A percentile compares a stretch with the other conserved stretches of the same genome.
Evolutionary conservation across 2,797 vertebrate species (phyloP).

Genomic region (Lindbergichthys nudifrons): DNA sequence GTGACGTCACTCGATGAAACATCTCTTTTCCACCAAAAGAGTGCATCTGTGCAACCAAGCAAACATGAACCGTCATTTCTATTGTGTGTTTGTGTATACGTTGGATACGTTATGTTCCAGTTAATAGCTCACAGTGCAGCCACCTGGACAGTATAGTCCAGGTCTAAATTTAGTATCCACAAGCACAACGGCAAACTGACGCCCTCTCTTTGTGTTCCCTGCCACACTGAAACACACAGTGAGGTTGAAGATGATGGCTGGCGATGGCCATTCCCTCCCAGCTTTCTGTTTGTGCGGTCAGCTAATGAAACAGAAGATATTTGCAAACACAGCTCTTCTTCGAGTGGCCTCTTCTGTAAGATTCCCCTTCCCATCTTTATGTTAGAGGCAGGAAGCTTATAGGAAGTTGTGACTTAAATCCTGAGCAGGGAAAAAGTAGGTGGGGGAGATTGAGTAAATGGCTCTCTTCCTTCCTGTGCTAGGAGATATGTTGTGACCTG

Average conservation of each 20-base stretch:
- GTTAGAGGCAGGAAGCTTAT: neutral
- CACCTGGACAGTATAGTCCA: slow-evolving; percentile 69
- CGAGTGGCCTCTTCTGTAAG: slow-evolving; percentile 7
- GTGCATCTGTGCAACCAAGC: slow-evolving; percentile 54
- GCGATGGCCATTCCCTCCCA: neutral
- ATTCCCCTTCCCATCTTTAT: neutral
- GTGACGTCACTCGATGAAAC: slow-evolving; percentile 64
- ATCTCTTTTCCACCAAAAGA: slow-evolving; percentile 37
- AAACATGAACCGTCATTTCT: slow-evolving; percentile 1
- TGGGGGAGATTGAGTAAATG: neutral
- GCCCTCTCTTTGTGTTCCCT: slow-evolving; percentile 43
- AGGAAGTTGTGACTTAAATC: slow-evolving; percentile 11
- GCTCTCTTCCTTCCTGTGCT: slow-evolving; percentile 16
- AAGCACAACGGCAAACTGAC: slow-evolving; percentile 54
- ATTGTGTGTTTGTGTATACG: slow-evolving; percentile 3
- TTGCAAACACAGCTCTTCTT: neutral
- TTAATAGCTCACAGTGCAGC: slow-evolving; percentile 61
- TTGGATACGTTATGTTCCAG: slow-evolving; percentile 32
- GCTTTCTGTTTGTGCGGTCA: slow-evolving; percentile 22
- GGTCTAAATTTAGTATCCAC: slow-evolving; percentile 67
- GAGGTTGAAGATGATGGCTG: slow-evolving; percentile 16
- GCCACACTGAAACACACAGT: slow-evolving; percentile 29
- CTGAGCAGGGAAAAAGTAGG: neutral
- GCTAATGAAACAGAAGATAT: slow-evolving; percentile 23
- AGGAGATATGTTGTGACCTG: neutral